Evolutionary conservation across 92 coral and sea anemone species (phyloP), one percentile per base, ranked within the genome.

Genomic region (Blastomussa wellsi): DNA sequence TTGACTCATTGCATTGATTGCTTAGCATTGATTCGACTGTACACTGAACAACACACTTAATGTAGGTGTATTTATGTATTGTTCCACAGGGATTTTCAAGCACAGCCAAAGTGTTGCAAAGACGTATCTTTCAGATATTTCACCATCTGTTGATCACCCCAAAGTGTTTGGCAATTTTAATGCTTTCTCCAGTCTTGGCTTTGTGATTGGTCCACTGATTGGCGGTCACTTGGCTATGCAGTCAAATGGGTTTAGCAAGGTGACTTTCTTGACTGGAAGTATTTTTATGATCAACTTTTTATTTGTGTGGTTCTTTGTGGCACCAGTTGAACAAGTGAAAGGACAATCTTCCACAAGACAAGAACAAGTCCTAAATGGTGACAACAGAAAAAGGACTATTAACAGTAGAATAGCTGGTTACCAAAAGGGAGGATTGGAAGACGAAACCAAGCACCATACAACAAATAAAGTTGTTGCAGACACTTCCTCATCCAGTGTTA

Each of bases 151-250:
- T 5, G 94, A 97, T 65, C 89, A 91, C 29, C 92, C 98, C 29
- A 80, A 87, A 49, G 94, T 95, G 38, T 88, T 97, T 74, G 99
- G 99, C 47, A 95, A 86, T 62, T 95, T 97, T 82, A 97, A 97
- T 79, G 98, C 99, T 20, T 67, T 92, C 53, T 91, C 97, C 53
- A 97, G 96, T 60, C 87, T 93, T 15, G 99, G 99, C 72, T 97
- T 97, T 71, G 93, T 94, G n/a, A 82, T 97, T 49, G 99, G 95
- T 24, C 99, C 99, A 17, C 55, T 97, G 75, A 95, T 97, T 75
- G 99, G 98, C 13, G 99, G 99, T 3, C 94, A 92, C 82, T 82
- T 97, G 36, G 94, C 97, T 5, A 95, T 97, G 98, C 90, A 87
- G 16, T 94, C 94, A 33, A 90, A 89, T 79, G 99, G 99, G 4